Evolutionary conservation across 2,113 vertebrate genomes (phyloP).

Genomic region (Thamnophis sirtalis): DNA sequence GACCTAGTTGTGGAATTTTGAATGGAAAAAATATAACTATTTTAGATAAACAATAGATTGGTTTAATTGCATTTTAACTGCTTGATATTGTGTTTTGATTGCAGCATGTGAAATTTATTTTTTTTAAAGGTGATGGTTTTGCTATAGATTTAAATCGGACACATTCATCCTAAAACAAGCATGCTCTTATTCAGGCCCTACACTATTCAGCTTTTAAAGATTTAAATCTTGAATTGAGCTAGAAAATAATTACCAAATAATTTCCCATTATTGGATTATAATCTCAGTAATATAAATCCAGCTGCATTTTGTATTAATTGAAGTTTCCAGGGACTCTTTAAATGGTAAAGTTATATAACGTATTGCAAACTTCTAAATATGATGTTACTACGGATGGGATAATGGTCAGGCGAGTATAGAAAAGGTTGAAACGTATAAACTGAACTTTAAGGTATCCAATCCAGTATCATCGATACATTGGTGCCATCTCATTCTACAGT

Average conservation of each 20-base stretch:
- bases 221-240: neutral
- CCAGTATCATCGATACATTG: neutral
- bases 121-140: neutral
- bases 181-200: neutral
- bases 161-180: neutral
- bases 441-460: neutral
- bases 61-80: neutral
- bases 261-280: neutral
- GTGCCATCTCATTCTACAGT: neutral
- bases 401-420: neutral
- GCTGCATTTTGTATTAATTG: neutral
- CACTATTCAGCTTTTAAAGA: neutral
- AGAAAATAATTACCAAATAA: neutral
- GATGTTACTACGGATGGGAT: neutral
- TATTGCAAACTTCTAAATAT: neutral
- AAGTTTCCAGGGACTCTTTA: neutral
- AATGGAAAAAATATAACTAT: neutral
- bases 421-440: neutral
- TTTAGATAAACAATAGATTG: neutral
- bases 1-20: neutral
- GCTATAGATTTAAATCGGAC: neutral
- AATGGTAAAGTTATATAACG: neutral
- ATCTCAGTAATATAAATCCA: neutral
- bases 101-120: neutral
- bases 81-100: neutral